Conservation (phyloP, 2,888 invertebrate genomes). For the Drosophila meridionalis region DNA sequence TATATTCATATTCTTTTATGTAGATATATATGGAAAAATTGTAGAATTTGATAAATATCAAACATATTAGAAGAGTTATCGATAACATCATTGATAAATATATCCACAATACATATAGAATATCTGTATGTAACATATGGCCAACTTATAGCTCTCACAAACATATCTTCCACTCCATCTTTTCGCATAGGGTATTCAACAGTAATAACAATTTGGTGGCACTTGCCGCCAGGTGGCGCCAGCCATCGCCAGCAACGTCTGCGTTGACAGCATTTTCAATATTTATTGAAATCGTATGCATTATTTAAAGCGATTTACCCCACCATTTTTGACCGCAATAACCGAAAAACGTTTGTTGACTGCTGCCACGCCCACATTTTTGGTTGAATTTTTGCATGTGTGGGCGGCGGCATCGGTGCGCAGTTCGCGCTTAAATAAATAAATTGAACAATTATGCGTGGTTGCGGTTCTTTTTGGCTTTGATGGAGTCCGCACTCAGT, state of each 20-base stretch:
- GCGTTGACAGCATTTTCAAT: conserved; percentile 71
- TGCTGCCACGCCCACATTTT: conserved; percentile 15
- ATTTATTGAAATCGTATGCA: conserved; percentile 75
- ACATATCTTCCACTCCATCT: not conserved
- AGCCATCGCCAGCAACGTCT: conserved; percentile 8
- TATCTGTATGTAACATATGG: no score
- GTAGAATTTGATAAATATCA: no score
- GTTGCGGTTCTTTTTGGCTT: conserved; percentile 79
- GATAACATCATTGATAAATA: no score
- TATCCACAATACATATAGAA: no score
- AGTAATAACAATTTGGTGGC: not conserved
- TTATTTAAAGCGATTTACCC: conserved; percentile 75
- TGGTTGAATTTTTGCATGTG: not conserved
- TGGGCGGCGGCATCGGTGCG: conserved; percentile 2
- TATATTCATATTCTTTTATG: no score
- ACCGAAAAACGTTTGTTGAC: conserved; percentile 70
- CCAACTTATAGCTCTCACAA: not conserved
- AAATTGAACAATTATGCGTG: conserved; percentile 79
- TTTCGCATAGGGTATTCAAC: not conserved
- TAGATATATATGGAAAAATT: no score
- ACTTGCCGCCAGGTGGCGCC: conserved; percentile 30
- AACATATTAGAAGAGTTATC: no score
- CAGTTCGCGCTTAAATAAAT: conserved; percentile 76
- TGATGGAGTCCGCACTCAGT: conserved; percentile 58
- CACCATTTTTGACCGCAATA: conserved; percentile 63